Base-by-base conservation (phyloP, 2,888 invertebrate genomes). In the Ornithoptera alexandrae region DNA sequence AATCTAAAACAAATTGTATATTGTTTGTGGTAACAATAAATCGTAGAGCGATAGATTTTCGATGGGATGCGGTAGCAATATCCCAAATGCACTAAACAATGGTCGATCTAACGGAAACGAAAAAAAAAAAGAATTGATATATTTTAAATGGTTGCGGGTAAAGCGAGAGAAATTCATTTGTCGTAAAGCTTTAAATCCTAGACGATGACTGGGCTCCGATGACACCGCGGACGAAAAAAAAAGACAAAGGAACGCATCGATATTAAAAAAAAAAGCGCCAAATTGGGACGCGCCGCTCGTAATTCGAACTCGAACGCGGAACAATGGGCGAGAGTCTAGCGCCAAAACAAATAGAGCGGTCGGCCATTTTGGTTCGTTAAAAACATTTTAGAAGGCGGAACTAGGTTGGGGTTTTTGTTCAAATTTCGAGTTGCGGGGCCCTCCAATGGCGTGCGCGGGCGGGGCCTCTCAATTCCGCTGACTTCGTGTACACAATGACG, bases 361-460 rank as follows among this genome's bases (percentile, higher is more conserved):
- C 88, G 77, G 92, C 92, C 92, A 91, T 92, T 87, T 90, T 91
- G 88, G 86, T 81, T 86, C 84, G 83, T 85, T 86, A 86, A 90
- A 89, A 91, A 90, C 89, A 90, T 89, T 91, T 89, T 90, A 88
- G 91, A 90, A 92, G 91, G 92, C 92, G 92, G 91, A 90, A 89
- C 92, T 90, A 90, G 86, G 86, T 88, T 87, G 88, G 88, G 88
- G 70, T 70, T 70, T 88, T 90, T 91, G 90, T 90, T 90, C 91
- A 89, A 84, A 88, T 91, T 90, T 88, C 91, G 90, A 86, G 88
- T 88, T 84, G 82, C 79, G 83, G 86, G 84, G 82, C 84, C 88
- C 88, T 87, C 92, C 92, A 92, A 91, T 92, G 60, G 90, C 88
- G 85, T 77, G 87, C 88, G 89, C 90, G 90, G 91, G 92, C 91